Evolutionary conservation across 2,888 invertebrate genomes (phyloP).

Genomic region (Cryptosula pallasiana): DNA sequence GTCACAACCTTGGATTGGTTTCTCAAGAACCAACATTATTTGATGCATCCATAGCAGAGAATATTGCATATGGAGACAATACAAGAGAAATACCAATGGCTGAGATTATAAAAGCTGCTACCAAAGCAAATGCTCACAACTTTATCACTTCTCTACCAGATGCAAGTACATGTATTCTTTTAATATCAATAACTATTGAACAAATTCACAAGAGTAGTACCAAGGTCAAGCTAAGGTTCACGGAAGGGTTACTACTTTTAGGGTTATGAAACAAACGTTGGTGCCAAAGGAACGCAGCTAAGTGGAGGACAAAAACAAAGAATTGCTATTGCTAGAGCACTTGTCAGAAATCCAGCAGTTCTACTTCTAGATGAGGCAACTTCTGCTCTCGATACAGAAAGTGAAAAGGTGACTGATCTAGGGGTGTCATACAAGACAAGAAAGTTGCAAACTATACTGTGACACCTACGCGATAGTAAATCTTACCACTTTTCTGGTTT

Average conservation of each 20-base stretch:
- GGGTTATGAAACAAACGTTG: slow-evolving; percentile 43
- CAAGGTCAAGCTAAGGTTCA: no score
- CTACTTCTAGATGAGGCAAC: slow-evolving; percentile 58
- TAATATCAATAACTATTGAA: not conserved
- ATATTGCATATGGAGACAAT: slow-evolving; percentile 35
- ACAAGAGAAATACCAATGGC: slow-evolving; percentile 29
- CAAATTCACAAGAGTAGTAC: not conserved
- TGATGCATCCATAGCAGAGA: slow-evolving; percentile 30
- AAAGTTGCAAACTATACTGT: no score
- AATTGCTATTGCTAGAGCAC: slow-evolving; percentile 71
- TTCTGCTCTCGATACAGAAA: slow-evolving; percentile 52
- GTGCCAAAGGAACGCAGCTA: slow-evolving; percentile 50
- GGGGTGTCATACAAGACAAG: not conserved
- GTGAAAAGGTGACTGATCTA: slow-evolving; percentile 40
- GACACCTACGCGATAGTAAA: not conserved
- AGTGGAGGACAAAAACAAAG: slow-evolving; percentile 52
- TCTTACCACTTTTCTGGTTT: not conserved
- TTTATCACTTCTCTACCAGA: slow-evolving; percentile 31
- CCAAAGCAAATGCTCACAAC: slow-evolving; percentile 32
- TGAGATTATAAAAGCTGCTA: slow-evolving; percentile 33
- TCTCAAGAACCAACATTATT: slow-evolving; percentile 30
- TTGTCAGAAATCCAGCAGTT: slow-evolving; percentile 61
- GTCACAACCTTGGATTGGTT: slow-evolving; percentile 29
- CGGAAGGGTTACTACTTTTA: slow-evolving; percentile 24
- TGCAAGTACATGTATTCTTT: no score